Base-by-base conservation (phyloP, 2,113 vertebrate genomes). In the Apistogramma diplotaenia region DNA sequence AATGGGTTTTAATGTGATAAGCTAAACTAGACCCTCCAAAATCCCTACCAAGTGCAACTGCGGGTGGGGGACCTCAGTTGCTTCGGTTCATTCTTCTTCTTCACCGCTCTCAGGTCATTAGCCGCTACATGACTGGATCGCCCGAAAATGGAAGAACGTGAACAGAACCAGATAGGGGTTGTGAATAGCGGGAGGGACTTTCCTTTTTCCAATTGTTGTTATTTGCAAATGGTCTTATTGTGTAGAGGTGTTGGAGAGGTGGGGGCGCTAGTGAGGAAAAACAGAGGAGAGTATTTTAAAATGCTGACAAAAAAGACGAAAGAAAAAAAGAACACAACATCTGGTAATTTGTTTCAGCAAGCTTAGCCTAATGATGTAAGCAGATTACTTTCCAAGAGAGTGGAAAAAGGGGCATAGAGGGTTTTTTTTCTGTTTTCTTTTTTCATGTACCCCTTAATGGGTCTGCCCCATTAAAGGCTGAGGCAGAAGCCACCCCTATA, bases 331-430 rank as follows among this genome's bases (percentile, higher is more conserved):
- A 95, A 95, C 94, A 96, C 94, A 97, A 97, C 96, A 97, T 97
- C 97, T 98, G 96, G 96, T 97, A 96, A 97, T 98, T 97, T 96
- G 96, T 97, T 97, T 98, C 96, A 96, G 95, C 92, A 95, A 96
- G 96, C 95, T 97, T 97, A 97, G 95, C 96, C 96, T 97, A 98
- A 97, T 96, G 95, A 97, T 98, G 97, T 97, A 98, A 98, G 97
- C 96, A 97, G 96, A 98, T 97, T 97, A 97, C 96, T 98, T 95
- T 96, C 92, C 92, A 95, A 94, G 92, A 78, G 85, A 89, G 87
- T 85, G 84, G 67, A 78, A 89, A 88, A 75, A 81, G 82, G 79
- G 80, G 56, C 79, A 81, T 74, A 67, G 40, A 70, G 70, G 40
- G 56, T 19, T 21, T 84, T 80, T 73, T 75, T 72, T 35, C 12